Evolutionary conservation across 2,888 invertebrate species (phyloP).

Genomic region (Pedicia rivosa): DNA sequence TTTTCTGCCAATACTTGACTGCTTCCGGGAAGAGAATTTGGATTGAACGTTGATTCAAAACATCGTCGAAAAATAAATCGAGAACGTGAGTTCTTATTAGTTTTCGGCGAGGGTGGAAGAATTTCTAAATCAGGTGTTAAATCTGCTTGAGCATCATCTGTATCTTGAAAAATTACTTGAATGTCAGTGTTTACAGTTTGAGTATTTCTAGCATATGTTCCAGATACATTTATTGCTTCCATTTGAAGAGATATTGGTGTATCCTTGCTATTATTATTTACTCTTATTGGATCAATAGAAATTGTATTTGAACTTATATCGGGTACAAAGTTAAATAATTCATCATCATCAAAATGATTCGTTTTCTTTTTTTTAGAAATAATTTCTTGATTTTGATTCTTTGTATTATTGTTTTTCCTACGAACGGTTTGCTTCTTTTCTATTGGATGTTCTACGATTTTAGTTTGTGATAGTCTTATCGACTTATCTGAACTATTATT

Average conservation of each 20-base stretch:
- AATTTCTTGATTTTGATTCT: not conserved
- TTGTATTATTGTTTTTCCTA: too few species aligned
- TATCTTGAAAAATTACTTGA: not conserved
- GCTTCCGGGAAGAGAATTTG: slow-evolving; percentile 35
- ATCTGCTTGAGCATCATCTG: not conserved
- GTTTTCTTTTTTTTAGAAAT: not conserved
- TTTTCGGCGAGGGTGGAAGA: slow-evolving; percentile 16
- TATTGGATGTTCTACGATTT: not conserved
- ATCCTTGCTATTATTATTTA: not conserved
- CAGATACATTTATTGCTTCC: not conserved
- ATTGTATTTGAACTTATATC: too few species aligned
- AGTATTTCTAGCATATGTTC: too few species aligned
- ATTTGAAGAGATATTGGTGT: not conserved
- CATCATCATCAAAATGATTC: not conserved
- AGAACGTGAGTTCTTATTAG: slow-evolving; percentile 15
- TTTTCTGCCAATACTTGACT: slow-evolving; percentile 49
- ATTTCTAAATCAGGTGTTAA: slow-evolving; percentile 7
- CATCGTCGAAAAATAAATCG: slow-evolving; percentile 47
- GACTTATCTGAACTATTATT: not conserved
- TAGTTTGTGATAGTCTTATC: not conserved
- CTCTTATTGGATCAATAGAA: not conserved
- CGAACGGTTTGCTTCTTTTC: not conserved
- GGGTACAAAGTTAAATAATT: too few species aligned
- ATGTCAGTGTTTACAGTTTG: too few species aligned
- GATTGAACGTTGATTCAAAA: slow-evolving; percentile 55